Evolutionary conservation across 2,888 invertebrate genomes (phyloP), one percentile per base, ranked within the genome.

Genomic region (Muschampia staudingeri): DNA sequence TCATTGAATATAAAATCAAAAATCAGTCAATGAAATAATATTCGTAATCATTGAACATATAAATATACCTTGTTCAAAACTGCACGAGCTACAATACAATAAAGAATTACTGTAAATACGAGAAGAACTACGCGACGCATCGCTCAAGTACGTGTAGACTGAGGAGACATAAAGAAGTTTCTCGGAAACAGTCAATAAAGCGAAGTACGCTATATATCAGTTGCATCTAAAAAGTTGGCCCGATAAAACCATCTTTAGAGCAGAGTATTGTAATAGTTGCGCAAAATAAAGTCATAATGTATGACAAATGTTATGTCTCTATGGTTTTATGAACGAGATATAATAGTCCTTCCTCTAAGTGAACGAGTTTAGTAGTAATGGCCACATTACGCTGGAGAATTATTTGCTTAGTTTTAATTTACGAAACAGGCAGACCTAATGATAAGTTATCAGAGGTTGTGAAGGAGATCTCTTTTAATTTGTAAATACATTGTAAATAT

Each of bases 141-240:
- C 61, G 40, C 61, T 61, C 40, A 65, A 76, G 61, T 76, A 25
- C 30, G 52, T 14, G 56, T 34, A 78, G 44, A 65, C 89, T 90
- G 93, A 94, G 92, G 90, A 90, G 91, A 92, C 91, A 91, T 65
- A 69, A 87, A 91, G 87, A 94, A 94, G 93, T 94, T 94, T 89
- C 88, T 88, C 90, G 94, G 95, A 94, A 94, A 95, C 93, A 94
- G 94, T 93, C 93, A 95, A 96, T 95, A 95, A 95, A 95, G 94
- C 92, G 89, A 90, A 94, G 94, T 92, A 91, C 91, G 92, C 91
- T 90, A 88, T 90, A 89, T 87, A 86, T 88, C 88, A 88, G 91
- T 86, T 94, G 93, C 93, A 94, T 91, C 92, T 93, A 91, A 93
- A 94, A 96, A 94, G 90, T 94, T 86, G 81, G 76, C 84, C 76